These are phyloP conservation scores for Minunthozetes semirufus DNA, from an alignment of 2,888 invertebrate species.

Conservation along the genomic window DNA sequence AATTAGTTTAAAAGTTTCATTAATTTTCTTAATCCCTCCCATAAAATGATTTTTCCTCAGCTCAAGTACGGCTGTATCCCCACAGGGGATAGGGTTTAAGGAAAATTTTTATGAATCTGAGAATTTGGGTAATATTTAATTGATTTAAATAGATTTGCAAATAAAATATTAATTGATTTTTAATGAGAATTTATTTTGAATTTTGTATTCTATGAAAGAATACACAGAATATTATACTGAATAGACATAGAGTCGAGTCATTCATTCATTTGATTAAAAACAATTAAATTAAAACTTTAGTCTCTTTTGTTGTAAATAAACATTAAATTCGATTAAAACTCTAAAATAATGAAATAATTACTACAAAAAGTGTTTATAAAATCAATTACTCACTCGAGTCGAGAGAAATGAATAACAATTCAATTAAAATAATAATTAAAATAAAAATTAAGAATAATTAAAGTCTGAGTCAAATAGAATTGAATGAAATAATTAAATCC, in stretches of 20 bases:
- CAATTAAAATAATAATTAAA: background rate
- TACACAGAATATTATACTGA: constrained; percentile 1
- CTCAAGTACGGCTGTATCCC: too few species aligned
- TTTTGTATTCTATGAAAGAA: background rate
- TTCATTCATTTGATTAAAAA: background rate
- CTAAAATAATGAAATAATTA: background rate
- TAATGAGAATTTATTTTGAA: too few species aligned
- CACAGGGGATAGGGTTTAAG: too few species aligned
- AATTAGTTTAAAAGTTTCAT: too few species aligned
- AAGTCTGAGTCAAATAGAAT: background rate
- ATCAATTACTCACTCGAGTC: background rate
- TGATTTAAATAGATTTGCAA: too few species aligned
- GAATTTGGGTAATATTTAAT: too few species aligned
- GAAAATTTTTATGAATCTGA: too few species aligned
- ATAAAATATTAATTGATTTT: too few species aligned
- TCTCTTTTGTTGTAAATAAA: background rate
- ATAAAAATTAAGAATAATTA: background rate
- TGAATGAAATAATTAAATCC: background rate
- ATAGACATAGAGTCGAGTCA: background rate
- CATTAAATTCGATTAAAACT: background rate
- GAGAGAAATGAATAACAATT: background rate
- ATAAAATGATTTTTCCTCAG: too few species aligned
- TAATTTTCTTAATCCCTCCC: too few species aligned
- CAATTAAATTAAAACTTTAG: background rate
- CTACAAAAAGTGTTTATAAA: background rate